phyloP scores from a whole-genome alignment of 2,797 vertebrate species.

The Sebastes matsubarae region DNA sequence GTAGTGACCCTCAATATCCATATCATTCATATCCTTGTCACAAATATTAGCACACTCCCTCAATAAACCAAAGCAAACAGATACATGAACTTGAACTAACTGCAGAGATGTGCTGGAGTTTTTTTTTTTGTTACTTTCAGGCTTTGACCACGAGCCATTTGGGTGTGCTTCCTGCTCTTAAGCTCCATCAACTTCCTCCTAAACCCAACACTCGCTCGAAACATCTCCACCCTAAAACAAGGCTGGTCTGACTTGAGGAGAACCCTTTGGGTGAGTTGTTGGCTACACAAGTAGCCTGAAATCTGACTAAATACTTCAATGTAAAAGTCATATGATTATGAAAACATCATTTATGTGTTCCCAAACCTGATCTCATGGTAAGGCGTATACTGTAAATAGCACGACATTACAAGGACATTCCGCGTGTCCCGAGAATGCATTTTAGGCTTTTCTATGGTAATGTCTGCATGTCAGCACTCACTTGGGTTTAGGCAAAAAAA shows the following conservation, averaged over 20 bases:
- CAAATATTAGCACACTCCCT: conserved; percentile 50
- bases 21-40: conserved; percentile 31
- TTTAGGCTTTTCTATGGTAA: too few relatives aligned
- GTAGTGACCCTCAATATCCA: conserved; percentile 8
- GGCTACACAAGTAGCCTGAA: not conserved
- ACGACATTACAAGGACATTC: too few relatives aligned
- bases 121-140: conserved; percentile 22
- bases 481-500: too few relatives aligned
- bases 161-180: conserved; percentile 77
- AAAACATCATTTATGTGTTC: not conserved
- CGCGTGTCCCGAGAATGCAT: too few relatives aligned
- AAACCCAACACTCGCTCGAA: conserved; percentile 65
- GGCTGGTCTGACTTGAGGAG: conserved; percentile 13
- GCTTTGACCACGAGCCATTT: conserved; percentile 64
- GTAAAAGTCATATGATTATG: not conserved
- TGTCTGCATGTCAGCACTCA: too few relatives aligned
- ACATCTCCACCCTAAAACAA: conserved; percentile 56
- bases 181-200: conserved; percentile 83
- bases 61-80: conserved; percentile 59
- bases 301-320: not conserved
- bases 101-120: conserved; percentile 28
- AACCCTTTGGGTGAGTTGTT: not conserved
- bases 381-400: too few relatives aligned
- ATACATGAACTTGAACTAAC: conserved; percentile 54
- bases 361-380: too few relatives aligned